phyloP scores from a whole-genome alignment of 1,140 invertebrate species.

The Parapsyche elsis region DNA sequence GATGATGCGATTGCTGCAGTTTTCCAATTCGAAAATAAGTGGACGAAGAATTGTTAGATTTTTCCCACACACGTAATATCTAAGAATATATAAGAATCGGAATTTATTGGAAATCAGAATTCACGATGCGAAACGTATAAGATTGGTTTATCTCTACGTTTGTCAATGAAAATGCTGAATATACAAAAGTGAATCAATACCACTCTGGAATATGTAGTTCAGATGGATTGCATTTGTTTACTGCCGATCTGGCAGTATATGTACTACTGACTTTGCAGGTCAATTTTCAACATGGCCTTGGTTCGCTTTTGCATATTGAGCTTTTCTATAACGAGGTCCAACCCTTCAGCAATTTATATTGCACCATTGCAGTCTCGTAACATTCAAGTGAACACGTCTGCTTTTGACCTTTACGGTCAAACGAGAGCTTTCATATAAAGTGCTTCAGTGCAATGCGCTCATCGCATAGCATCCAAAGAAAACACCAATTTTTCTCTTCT shows the following conservation, averaged over 20 bases:
- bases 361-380: background rate
- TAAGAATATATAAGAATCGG: background rate
- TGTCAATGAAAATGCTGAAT: background rate
- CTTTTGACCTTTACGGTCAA: conserved; percentile 31
- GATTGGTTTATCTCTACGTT: conserved; percentile 17
- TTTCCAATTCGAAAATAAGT: background rate
- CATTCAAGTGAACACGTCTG: conserved; percentile 21
- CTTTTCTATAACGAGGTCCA: background rate
- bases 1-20: background rate
- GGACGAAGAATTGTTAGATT: background rate
- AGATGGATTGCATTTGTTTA: conserved; percentile 4
- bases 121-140: background rate
- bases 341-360: background rate
- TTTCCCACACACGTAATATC: background rate
- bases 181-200: background rate
- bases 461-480: background rate
- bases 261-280: too few species aligned
- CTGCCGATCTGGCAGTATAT: too few species aligned
- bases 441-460: conserved; percentile 9
- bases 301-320: background rate
- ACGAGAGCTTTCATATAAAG: conserved; percentile 20
- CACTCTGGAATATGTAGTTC: background rate
- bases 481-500: background rate
- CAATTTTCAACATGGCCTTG: too few species aligned
- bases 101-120: conserved; percentile 15